Base-by-base conservation (phyloP, 2,888 invertebrate genomes). In the Brassicogethes aeneus region DNA sequence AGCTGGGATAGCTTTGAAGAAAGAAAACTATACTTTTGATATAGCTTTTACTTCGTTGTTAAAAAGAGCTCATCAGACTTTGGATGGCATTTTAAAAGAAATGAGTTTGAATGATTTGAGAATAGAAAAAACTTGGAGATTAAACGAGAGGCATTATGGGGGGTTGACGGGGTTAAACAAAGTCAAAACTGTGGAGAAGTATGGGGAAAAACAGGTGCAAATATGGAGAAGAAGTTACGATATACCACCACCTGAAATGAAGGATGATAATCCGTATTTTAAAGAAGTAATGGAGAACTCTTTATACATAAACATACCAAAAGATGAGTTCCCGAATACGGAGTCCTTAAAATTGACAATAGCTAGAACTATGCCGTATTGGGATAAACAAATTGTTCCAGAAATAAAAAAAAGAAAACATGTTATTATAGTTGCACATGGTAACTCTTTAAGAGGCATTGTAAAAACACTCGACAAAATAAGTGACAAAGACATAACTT, bases 71-170 rank as follows among this genome's bases (percentile, higher is more conserved):
- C 81, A 85, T 56, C 74, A 80, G 43, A 89, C 89, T 0, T 66
- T 89, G 31, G 74, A 76, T 37, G 62, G 76, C 0, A 78, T 90
- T 45, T 65, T 90, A 3, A 69, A 77, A 42, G 79, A 81, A 57
- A 73, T 82, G 32, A 77, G 74, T 1, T 82, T 84, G 56, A 63
- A 76, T n/a, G 72, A 77, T 50, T 65, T 90, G 47, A 81, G 83
- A 0, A 68, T 83, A 3, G 62, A 74, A 3, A 80, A 81, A 59
- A 82, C 86, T 7, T 91, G 91, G 91, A 75, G 89, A 10, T 69
- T 91, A 16, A 90, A 90, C 57, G 90, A 91, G 65, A 78, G 91
- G 43, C 91, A 91, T 60, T 91, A 90, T 56, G 91, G 91, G 37
- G 85, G 84, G 31, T 74, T 91, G 3, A 91, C 89, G 8, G 54